Evolutionary conservation across 2,113 vertebrate genomes (phyloP), one percentile per base, ranked within the genome.

Genomic region (Ictidomys tridecemlineatus): DNA sequence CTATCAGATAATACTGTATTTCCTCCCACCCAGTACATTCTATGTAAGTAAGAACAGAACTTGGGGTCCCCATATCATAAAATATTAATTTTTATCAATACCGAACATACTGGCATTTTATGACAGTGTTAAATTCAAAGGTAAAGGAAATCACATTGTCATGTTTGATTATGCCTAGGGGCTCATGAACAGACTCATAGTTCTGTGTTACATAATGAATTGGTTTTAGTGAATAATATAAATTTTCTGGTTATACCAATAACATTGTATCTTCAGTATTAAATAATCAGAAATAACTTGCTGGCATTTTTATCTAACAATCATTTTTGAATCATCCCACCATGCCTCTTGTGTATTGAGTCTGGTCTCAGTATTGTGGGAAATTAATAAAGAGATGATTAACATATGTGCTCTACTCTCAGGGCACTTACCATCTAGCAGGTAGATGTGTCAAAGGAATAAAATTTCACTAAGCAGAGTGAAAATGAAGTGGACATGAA

Each of bases 121-220:
- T 70, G 53, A 65, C 72, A 73, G 24, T 86, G 11, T 63, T 89
- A 95, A 93, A 79, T 84, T 73, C 39, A 93, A 93, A 92, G 74
- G 79, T 79, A 97, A 97, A 95, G 94, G 91, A 91, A 94, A 89
- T 82, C 32, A 93, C 5, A 70, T 91, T 82, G 45, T 85, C 85
- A 56, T 89, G 30, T 70, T 96, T 92, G 89, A 86, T 93, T 95
- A 94, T 86, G 18, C 72, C 65, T 76, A 74, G 69, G 91, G 61
- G 69, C 67, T 96, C 30, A 78, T 34, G 73, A 93, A 87, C 16
- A 77, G 20, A 84, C 9, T 74, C 30, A 56, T 93, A 42, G 91
- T 86, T 97, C 93, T 94, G 34, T 83, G 80, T 94, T 95, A 91
- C 88, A 91, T 82, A 94, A 87, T 82, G 34, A 95, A 88, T 65